Conservation (phyloP, 2,113 vertebrate genomes). For the Lophotis ruficrista region DNA sequence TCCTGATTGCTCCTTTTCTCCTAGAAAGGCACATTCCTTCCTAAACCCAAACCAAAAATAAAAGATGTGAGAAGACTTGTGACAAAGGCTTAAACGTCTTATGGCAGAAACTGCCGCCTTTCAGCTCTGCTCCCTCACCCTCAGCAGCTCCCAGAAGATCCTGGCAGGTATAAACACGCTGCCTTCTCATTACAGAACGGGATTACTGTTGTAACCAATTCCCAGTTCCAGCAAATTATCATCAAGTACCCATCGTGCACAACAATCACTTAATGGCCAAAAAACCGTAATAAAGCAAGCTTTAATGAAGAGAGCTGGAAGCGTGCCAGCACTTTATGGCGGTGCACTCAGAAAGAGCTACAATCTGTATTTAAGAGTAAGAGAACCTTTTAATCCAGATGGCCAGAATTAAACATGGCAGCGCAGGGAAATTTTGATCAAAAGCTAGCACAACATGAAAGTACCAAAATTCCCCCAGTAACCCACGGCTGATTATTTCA, state of each 20-base stretch:
- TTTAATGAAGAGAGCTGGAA: slow-evolving; percentile 80
- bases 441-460: slow-evolving; percentile 73
- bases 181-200: slow-evolving; percentile 83
- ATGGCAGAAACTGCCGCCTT: background rate
- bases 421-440: slow-evolving; percentile 73
- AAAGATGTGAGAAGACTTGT: background rate
- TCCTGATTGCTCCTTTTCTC: background rate
- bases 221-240: slow-evolving; percentile 80
- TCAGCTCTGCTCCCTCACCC: background rate
- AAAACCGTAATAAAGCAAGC: slow-evolving; percentile 71
- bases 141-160: slow-evolving; percentile 65
- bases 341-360: slow-evolving; percentile 66
- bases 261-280: slow-evolving; percentile 71
- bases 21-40: background rate
- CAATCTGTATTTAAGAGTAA: slow-evolving; percentile 78
- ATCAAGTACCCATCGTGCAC: slow-evolving; percentile 75
- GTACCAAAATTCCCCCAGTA: slow-evolving; percentile 68
- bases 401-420: slow-evolving; percentile 71
- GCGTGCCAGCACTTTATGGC: slow-evolving; percentile 69
- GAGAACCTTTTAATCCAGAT: slow-evolving; percentile 75
- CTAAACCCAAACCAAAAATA: background rate
- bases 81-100: background rate
- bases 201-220: slow-evolving; percentile 72
- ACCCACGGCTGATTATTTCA: slow-evolving; percentile 69
- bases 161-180: slow-evolving; percentile 84